These are phyloP conservation scores for Pseudopleuronectes americanus DNA, from an alignment of 2,797 vertebrate species.

Conservation along the genomic window DNA sequence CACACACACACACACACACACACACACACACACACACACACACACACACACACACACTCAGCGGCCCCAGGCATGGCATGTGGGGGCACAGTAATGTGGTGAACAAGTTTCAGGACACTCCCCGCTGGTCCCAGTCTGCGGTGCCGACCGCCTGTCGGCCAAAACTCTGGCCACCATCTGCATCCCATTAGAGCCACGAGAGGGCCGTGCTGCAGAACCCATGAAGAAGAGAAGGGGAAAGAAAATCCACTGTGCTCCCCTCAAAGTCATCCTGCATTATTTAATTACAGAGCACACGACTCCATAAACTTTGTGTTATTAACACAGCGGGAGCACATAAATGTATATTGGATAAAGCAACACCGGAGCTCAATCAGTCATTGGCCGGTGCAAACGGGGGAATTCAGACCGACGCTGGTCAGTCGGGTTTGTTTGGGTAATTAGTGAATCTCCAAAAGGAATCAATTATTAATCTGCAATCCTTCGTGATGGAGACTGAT, in stretches of 20 bases:
- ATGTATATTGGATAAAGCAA: constrained; percentile 74
- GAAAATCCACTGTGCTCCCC: constrained; percentile 43
- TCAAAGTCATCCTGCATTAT: constrained; percentile 76
- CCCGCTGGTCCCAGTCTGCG: constrained; percentile 67
- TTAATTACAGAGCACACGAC: constrained; percentile 76
- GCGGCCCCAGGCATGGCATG: constrained; percentile 49
- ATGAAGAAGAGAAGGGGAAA: constrained; percentile 12
- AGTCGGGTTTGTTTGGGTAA: constrained; percentile 20
- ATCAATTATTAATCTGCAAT: not conserved
- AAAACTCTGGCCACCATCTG: constrained; percentile 77
- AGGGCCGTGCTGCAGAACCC: constrained; percentile 51
- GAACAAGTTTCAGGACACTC: constrained; percentile 71
- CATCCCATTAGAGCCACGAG: constrained; percentile 75
- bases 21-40: constrained; percentile 38
- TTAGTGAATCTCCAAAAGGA: constrained; percentile 4
- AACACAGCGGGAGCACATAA: constrained; percentile 75
- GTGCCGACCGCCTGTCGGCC: constrained; percentile 68
- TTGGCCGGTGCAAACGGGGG: constrained; percentile 29
- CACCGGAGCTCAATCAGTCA: constrained; percentile 52
- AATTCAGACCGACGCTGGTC: constrained; percentile 12
- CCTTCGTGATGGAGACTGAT: too few species aligned
- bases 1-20: constrained; percentile 31
- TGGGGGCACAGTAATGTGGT: constrained; percentile 61
- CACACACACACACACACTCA: constrained; percentile 32
- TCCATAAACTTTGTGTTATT: constrained; percentile 78